Evolutionary conservation across 2,797 vertebrate genomes (phyloP), one percentile per base, ranked within the genome.

Genomic region (Mus minutoides): DNA sequence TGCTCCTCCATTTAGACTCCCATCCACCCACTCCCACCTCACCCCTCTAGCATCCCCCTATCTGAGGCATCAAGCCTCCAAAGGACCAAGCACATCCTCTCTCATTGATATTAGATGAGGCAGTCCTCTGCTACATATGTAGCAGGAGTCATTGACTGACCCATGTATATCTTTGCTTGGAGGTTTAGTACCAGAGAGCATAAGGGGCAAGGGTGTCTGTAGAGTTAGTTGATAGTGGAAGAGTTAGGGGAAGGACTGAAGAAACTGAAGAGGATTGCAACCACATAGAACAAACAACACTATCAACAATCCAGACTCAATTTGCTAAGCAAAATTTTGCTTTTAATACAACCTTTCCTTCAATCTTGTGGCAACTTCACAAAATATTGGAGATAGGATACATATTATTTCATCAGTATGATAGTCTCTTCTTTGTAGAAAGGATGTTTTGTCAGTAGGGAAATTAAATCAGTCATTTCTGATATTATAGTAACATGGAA

Each of bases 341-440:
- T 87, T 91, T 94, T 10, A 86, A 69, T 79, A 13, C 46, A 96
- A 24, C 10, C 19, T 43, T 88, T 93, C 8, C 1, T 22, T 84
- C 26, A 92, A 22, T 75, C 77, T 80, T 43, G 2, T 85, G 71
- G 29, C 29, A 90, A 31, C 0, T 85, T n/a, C 8, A 84, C 21
- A 73, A 54, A 26, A 56, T n/a, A 46, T 92, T 94, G 19, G 4
- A 79, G 31, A 13, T 1, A 71, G 34, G 3, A 62, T 77, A 46
- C 3, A 24, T 64, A 75, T n/a, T 88, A 80, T 31, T 78, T 31
- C 56, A 0, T 58, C 37, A 26, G 11, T 56, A 73, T 54, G 46
- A 58, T 60, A 19, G 43, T 77, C 3, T 8, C 89, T 90, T 90
- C 29, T 37, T 88, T 4, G 26, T 6, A 46, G 22, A 90, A 16